phyloP scores from a whole-genome alignment of 2,888 invertebrate genomes.

The Bellardia pandia region DNA sequence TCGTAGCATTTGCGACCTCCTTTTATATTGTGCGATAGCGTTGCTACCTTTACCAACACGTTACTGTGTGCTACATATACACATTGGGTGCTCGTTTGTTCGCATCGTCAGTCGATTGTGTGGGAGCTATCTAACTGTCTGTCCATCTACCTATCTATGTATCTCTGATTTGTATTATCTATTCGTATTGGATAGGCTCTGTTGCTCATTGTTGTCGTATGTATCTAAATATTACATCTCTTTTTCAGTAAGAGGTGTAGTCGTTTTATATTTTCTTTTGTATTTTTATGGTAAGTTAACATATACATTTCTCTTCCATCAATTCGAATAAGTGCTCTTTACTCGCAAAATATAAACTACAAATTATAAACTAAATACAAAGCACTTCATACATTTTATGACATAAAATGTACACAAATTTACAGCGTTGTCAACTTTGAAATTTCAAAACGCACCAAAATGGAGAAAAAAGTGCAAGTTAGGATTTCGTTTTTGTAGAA shows the following conservation, averaged over 20 bases:
- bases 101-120: slow-evolving; percentile 42
- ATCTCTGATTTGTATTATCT: slow-evolving; percentile 9
- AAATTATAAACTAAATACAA: slow-evolving; percentile 41
- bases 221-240: slow-evolving; percentile 25
- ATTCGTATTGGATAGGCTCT: slow-evolving; percentile 29
- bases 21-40: slow-evolving; percentile 46
- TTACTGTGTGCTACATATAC: slow-evolving; percentile 57
- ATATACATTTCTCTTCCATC: neutral
- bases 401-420: slow-evolving; percentile 14
- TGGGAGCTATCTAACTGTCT: slow-evolving; percentile 60
- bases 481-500: too few species aligned
- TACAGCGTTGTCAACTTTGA: too few species aligned
- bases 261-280: neutral
- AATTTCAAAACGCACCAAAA: too few species aligned
- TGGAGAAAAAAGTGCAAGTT: too few species aligned
- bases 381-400: slow-evolving; percentile 20
- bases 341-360: neutral
- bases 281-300: neutral
- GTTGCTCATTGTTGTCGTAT: slow-evolving; percentile 51
- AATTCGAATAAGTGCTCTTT: neutral
- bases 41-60: slow-evolving; percentile 53
- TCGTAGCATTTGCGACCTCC: slow-evolving; percentile 40
- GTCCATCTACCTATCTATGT: slow-evolving; percentile 12
- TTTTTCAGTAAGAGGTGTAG: slow-evolving; percentile 13
- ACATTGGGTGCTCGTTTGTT: slow-evolving; percentile 51